Evolutionary conservation across 2,888 invertebrate species (phyloP).

Genomic region (Auanema sp.): DNA sequence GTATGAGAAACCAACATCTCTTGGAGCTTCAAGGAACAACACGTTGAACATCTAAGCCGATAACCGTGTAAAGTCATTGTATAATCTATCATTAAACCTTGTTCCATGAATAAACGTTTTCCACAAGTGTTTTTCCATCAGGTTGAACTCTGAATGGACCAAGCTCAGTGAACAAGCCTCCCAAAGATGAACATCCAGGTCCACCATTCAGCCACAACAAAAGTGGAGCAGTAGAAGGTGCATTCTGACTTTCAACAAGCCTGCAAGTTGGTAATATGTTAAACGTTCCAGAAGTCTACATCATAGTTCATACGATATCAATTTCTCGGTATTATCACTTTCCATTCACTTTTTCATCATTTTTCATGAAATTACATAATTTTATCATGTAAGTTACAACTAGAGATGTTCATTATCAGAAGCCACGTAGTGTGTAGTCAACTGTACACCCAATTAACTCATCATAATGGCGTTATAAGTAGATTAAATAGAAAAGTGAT

Average conservation of each 20-base stretch:
- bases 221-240: constrained; percentile 65
- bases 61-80: constrained; percentile 43
- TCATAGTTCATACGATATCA: not conserved
- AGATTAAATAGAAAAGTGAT: too few relatives aligned
- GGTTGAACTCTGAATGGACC: constrained; percentile 64
- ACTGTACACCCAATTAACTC: too few relatives aligned
- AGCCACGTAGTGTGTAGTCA: too few relatives aligned
- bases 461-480: too few relatives aligned
- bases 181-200: constrained; percentile 67
- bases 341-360: constrained; percentile 1
- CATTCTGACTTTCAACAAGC: constrained; percentile 65
- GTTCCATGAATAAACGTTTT: constrained; percentile 61
- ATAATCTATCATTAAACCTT: constrained; percentile 53
- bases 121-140: constrained; percentile 43
- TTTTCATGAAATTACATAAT: not conserved
- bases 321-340: not conserved
- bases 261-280: constrained; percentile 44
- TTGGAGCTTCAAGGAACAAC: constrained; percentile 68
- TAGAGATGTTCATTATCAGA: too few relatives aligned
- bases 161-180: constrained; percentile 65
- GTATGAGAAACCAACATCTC: constrained; percentile 69
- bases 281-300: not conserved
- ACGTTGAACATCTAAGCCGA: constrained; percentile 66
- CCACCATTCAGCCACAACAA: constrained; percentile 67
- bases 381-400: too few relatives aligned